Conservation (phyloP, 2,113 vertebrate genomes). For the Amphiprion percula region DNA sequence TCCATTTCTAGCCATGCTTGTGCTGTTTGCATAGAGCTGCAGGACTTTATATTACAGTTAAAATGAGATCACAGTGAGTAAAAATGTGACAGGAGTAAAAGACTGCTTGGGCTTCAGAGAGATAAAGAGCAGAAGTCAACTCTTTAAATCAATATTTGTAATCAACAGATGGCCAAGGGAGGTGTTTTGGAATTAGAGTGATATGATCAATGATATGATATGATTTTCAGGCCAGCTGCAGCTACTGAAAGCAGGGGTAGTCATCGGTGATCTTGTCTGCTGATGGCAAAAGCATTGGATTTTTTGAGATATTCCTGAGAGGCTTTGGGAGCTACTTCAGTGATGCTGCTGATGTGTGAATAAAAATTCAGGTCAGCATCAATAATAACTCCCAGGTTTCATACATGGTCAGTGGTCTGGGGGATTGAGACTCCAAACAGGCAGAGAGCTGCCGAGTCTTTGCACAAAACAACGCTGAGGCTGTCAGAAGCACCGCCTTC, state of each 20-base stretch:
- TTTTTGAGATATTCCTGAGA: not conserved
- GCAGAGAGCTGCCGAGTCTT: not conserved
- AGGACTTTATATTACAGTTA: too few species aligned
- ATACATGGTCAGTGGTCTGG: constrained; percentile 8
- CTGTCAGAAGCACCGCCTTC: constrained; percentile 14
- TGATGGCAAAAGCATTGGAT: not conserved
- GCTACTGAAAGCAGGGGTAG: too few species aligned
- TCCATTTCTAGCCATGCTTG: too few species aligned
- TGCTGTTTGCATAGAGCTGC: too few species aligned
- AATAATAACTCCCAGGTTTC: constrained; percentile 8
- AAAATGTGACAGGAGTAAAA: not conserved
- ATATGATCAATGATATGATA: too few species aligned
- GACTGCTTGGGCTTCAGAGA: not conserved
- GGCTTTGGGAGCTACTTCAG: constrained; percentile 9
- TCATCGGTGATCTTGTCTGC: not conserved
- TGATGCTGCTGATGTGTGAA: constrained; percentile 14
- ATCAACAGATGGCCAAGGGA: not conserved
- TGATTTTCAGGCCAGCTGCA: too few species aligned
- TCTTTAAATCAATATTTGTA: not conserved
- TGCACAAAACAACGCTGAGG: constrained; percentile 22
- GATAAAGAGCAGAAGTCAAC: not conserved
- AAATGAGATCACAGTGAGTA: too few species aligned
- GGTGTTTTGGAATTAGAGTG: too few species aligned
- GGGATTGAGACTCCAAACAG: not conserved
- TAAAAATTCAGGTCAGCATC: constrained; percentile 16